A percentile compares a stretch with the other conserved stretches of the same genome.
Evolutionary conservation across 2,113 vertebrate genomes (phyloP).

Genomic region (Nyctereutes procyonoides): DNA sequence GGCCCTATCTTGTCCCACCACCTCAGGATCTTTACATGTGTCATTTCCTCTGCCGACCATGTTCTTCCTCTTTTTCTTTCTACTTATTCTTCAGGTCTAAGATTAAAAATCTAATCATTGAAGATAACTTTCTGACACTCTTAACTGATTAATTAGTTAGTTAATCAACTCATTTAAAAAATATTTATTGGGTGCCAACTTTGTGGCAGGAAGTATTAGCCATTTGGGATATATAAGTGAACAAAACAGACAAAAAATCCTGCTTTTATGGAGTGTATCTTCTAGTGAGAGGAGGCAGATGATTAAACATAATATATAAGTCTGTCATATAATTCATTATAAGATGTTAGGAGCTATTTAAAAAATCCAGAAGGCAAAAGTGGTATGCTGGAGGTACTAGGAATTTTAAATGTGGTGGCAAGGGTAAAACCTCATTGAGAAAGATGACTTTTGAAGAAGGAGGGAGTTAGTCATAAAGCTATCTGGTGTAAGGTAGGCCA

Average conservation of each 20-base stretch:
- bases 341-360: not conserved
- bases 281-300: not conserved
- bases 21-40: not conserved
- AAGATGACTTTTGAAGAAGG: conserved; percentile 49
- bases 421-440: not conserved
- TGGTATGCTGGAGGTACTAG: not conserved
- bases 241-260: conserved; percentile 14
- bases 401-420: conserved; percentile 9
- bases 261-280: not conserved
- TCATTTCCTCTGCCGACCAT: not conserved
- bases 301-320: conserved; percentile 1
- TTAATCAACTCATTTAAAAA: conserved; percentile 16
- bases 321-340: not conserved
- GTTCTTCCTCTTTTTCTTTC: conserved; percentile 41
- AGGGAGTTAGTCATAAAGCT: not conserved
- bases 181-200: not conserved
- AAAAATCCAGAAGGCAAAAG: not conserved
- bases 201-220: not conserved
- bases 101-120: conserved; percentile 30
- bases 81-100: not conserved
- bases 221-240: conserved; percentile 4
- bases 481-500: conserved; percentile 24
- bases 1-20: not conserved
- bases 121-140: not conserved
- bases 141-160: conserved; percentile 29